phyloP scores from a whole-genome alignment of 2,797 vertebrate genomes.

The Echiichthys vipera region DNA sequence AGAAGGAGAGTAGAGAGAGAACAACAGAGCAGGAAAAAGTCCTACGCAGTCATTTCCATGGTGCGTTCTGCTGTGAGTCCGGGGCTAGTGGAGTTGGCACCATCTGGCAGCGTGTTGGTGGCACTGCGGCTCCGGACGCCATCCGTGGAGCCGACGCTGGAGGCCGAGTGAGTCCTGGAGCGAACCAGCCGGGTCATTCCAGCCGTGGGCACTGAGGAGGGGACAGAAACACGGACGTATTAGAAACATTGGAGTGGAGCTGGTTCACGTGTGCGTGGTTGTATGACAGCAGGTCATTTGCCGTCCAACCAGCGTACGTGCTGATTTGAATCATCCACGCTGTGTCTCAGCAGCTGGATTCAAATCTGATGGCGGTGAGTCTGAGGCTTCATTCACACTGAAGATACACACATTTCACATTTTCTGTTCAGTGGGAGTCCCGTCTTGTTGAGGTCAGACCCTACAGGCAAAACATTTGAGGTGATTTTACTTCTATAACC shows the following conservation, averaged over 20 bases:
- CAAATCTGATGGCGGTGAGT: conserved; percentile 45
- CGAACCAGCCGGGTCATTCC: conserved; percentile 93
- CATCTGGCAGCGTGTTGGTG: conserved; percentile 84
- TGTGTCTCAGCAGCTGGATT: conserved; percentile 43
- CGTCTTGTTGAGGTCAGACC: too few relatives aligned
- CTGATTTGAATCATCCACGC: conserved; percentile 44
- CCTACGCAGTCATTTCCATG: conserved; percentile 91
- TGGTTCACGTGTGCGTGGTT: not conserved
- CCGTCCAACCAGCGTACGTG: not conserved
- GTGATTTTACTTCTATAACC: too few relatives aligned
- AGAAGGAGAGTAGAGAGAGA: not conserved
- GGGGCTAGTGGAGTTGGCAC: conserved; percentile 76
- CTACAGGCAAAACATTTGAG: too few relatives aligned
- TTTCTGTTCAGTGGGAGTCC: not conserved
- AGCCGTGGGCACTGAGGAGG: conserved; percentile 88
- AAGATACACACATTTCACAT: not conserved
- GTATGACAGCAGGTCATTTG: not conserved
- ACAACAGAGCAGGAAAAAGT: not conserved
- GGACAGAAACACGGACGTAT: not conserved
- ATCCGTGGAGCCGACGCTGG: conserved; percentile 90
- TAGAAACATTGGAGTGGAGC: not conserved
- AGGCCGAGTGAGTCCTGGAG: conserved; percentile 92
- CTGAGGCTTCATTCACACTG: conserved; percentile 44
- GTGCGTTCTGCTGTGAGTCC: conserved; percentile 83
- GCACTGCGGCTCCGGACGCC: conserved; percentile 86